Conservation (phyloP, 2,888 invertebrate species). For the Nysson spinosus region DNA sequence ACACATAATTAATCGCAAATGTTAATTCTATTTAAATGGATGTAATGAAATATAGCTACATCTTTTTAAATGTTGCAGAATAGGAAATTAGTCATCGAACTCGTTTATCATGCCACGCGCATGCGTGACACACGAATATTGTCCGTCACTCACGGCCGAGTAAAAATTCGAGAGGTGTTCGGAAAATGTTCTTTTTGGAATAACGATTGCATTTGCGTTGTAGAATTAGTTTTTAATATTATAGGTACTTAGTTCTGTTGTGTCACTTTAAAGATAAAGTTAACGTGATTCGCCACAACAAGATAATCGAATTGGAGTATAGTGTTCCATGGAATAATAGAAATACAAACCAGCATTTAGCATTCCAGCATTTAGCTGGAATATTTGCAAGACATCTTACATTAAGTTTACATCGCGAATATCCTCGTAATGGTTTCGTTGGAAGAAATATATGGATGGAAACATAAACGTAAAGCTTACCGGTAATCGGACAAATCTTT, state of each 20-base stretch:
- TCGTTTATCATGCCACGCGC: conserved; percentile 12
- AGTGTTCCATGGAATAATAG: too few species aligned
- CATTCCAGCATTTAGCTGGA: too few species aligned
- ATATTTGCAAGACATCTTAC: not conserved
- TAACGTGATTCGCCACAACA: too few species aligned
- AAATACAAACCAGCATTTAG: too few species aligned
- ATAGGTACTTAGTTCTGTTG: too few species aligned
- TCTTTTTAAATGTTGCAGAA: conserved; percentile 13
- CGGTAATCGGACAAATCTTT: too few species aligned
- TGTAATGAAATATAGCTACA: not conserved
- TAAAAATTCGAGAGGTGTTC: conserved; percentile 10
- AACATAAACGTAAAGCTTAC: not conserved
- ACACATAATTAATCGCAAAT: too few species aligned
- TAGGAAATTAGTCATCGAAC: conserved; percentile 13
- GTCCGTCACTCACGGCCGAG: conserved; percentile 29
- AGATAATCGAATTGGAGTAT: too few species aligned
- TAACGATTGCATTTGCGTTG: conserved; percentile 14
- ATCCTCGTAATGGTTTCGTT: not conserved
- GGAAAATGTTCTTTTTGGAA: conserved; percentile 1
- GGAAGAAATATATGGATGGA: not conserved
- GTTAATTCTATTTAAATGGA: not conserved
- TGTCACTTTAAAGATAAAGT: too few species aligned
- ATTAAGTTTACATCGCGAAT: not conserved
- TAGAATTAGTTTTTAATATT: conserved; percentile 3
- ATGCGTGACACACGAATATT: conserved; percentile 25